phyloP scores from a whole-genome alignment of 2,113 vertebrate species.

The Zosterops borbonicus region DNA sequence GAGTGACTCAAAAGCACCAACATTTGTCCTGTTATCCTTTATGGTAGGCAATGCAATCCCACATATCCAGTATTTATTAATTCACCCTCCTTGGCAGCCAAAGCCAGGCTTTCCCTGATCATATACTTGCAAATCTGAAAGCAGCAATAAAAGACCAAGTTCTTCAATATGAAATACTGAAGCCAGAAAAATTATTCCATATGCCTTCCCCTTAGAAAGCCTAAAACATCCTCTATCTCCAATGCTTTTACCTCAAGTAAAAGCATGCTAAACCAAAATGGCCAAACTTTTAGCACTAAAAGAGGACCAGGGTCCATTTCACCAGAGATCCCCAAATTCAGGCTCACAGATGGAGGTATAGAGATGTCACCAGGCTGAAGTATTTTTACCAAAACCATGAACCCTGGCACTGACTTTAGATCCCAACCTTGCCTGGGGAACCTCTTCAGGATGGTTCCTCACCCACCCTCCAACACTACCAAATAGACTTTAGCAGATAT shows the following conservation, averaged over 20 bases:
- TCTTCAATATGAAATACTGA: background rate
- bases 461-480: background rate
- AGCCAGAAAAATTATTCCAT: background rate
- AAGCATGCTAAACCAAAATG: background rate
- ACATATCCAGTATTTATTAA: background rate
- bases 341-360: background rate
- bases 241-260: background rate
- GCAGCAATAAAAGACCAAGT: background rate
- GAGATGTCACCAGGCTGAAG: background rate
- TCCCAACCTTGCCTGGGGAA: background rate
- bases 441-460: background rate
- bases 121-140: background rate
- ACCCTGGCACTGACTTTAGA: background rate
- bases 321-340: background rate
- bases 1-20: rapidly evolving
- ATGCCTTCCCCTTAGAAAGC: background rate
- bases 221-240: background rate
- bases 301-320: background rate
- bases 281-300: background rate
- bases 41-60: background rate
- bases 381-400: background rate
- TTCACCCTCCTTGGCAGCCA: background rate
- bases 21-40: background rate
- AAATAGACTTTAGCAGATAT: background rate
- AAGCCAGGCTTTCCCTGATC: background rate